Evolutionary conservation across 1,140 invertebrate genomes (phyloP), one percentile per base, ranked within the genome.

Genomic region (Rhagoletis pomonella): DNA sequence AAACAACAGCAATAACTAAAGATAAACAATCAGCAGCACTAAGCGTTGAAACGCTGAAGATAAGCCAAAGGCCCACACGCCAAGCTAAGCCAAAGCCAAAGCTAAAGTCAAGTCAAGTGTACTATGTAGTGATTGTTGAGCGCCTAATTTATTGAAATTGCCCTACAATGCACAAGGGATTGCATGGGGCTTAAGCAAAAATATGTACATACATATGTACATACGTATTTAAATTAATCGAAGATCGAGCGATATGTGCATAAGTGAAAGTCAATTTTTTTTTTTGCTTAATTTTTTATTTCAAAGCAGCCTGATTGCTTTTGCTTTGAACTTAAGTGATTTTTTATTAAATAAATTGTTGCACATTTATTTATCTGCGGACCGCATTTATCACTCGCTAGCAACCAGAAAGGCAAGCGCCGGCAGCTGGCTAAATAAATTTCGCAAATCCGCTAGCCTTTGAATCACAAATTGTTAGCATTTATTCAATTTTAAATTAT

Each of bases 291-390:
- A 29, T 29, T 81, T 81, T 81, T 19, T 50, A 62, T 29, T 81
- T 19, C 42, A 81, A 62, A n/a, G 12, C 60, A 62, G 4, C 12
- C 9, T 17, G 17, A 55, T 47, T 50, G 17, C 73, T 7, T 12
- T 55, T 81, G 44, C 47, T 55, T 81, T 81, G 73, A 81, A 10
- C 47, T 81, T 50, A 81, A 81, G 50, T 29, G 73, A 81, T 81
- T 81, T 69, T 77, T 81, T 81, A 81, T 81, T 81, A 81, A 81
- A 81, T 81, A 81, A 55, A 81, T 55, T 81, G 47, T 81, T 81
- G 17, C 73, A 81, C 14, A 81, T 81, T 81, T 81, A 81, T 81
- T 81, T 81, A 81, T 81, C 73, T 55, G 73, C 73, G 14, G 29
- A 47, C 44, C 42, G 39, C 69, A 73, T 73, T 14, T 42, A 73